These are phyloP conservation scores for Mycogona germanica DNA, from an alignment of 2,888 invertebrate species.

Conservation along the genomic window DNA sequence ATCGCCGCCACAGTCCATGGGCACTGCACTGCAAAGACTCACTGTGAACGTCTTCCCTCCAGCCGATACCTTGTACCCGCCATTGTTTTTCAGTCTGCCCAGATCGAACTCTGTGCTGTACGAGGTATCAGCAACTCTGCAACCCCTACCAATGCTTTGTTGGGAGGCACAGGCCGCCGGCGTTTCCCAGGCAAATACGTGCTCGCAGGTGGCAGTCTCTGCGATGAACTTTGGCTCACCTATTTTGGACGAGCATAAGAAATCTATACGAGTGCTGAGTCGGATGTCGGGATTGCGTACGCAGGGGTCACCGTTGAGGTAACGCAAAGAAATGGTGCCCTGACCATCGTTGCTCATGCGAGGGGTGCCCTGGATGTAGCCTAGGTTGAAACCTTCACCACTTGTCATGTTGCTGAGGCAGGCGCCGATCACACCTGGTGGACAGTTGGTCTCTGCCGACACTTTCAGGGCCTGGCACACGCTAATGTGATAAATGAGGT, in stretches of 20 bases:
- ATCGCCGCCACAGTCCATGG: slow-evolving; percentile 5
- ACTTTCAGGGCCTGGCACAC: slow-evolving; percentile 10
- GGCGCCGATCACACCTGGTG: slow-evolving; percentile 11
- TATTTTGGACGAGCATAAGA: slow-evolving; percentile 10
- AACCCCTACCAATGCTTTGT: slow-evolving; percentile 7
- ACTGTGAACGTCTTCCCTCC: slow-evolving; percentile 5
- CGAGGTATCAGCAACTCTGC: slow-evolving; percentile 14
- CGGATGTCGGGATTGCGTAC: slow-evolving; percentile 4
- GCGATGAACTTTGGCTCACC: slow-evolving; percentile 13
- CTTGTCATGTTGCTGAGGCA: slow-evolving; percentile 1
- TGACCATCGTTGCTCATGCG: slow-evolving; percentile 4
- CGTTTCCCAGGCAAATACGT: slow-evolving; percentile 13
- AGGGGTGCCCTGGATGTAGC: slow-evolving; percentile 9
- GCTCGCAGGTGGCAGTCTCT: slow-evolving; percentile 15
- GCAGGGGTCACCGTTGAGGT: slow-evolving; percentile 12
- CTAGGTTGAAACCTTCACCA: slow-evolving; percentile 11
- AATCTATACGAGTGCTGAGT: slow-evolving; percentile 9
- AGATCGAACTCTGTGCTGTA: slow-evolving; percentile 14
- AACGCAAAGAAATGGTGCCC: slow-evolving; percentile 4
- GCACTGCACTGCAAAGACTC: slow-evolving; percentile 6
- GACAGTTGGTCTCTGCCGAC: slow-evolving; percentile 1
- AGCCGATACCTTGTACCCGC: not conserved
- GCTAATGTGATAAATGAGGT: slow-evolving; percentile 11
- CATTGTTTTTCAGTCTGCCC: slow-evolving; percentile 5
- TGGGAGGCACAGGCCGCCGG: slow-evolving; percentile 17